A percentile compares a stretch with the other conserved stretches of the same genome.
Evolutionary conservation across 2,888 invertebrate genomes (phyloP).

Genomic region (Arge pagana): DNA sequence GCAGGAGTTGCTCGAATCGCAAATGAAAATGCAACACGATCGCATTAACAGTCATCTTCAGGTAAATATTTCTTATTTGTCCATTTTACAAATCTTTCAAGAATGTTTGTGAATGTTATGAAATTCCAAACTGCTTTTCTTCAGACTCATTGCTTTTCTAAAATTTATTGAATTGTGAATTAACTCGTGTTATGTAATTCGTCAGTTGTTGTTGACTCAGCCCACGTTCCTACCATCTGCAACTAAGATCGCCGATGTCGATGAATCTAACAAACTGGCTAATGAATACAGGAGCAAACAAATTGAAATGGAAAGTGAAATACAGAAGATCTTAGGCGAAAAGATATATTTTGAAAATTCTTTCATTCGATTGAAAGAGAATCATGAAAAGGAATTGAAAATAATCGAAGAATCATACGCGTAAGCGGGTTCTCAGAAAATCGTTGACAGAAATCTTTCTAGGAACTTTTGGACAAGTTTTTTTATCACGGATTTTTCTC

Average conservation of each 20-base stretch:
- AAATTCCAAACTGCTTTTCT: neutral
- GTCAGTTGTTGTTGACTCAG: constrained; percentile 45
- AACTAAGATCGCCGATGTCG: neutral
- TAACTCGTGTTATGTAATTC: constrained; percentile 17
- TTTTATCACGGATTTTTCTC: neutral
- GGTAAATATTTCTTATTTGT: constrained; percentile 31
- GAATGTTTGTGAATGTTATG: too few relatives aligned
- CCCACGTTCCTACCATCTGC: constrained; percentile 36
- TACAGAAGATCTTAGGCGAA: constrained; percentile 44
- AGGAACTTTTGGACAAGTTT: neutral
- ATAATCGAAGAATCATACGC: constrained; percentile 49
- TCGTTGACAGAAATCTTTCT: neutral
- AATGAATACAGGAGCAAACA: constrained; percentile 27
- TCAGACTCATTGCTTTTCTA: constrained; percentile 19
- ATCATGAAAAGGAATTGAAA: constrained; percentile 47
- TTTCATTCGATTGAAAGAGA: constrained; percentile 43
- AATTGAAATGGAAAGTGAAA: constrained; percentile 35
- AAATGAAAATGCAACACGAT: constrained; percentile 50
- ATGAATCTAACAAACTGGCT: constrained; percentile 16
- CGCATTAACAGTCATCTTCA: constrained; percentile 48
- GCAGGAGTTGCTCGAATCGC: constrained; percentile 46
- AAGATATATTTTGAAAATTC: constrained; percentile 46
- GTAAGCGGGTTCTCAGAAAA: constrained; percentile 32
- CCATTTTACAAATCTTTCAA: too few relatives aligned
- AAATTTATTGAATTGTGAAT: constrained; percentile 13